Evolutionary conservation across 2,113 vertebrate species (phyloP).

Genomic region (Platichthys flesus): DNA sequence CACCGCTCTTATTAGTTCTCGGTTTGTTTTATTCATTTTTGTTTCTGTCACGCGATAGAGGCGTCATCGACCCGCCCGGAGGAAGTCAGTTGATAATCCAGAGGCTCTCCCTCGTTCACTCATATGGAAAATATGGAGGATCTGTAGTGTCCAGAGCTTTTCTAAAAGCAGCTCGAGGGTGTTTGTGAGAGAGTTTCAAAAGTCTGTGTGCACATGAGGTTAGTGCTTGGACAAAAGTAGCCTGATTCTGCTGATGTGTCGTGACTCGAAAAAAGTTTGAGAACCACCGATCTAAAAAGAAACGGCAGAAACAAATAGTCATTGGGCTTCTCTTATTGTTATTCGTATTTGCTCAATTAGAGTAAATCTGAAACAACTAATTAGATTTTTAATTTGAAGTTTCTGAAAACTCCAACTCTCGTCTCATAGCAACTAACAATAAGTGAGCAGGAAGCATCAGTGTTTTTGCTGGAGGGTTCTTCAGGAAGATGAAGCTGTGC

Average conservation of each 20-base stretch:
- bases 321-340: not conserved
- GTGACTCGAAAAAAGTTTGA: not conserved
- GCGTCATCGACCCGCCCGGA: too few relatives aligned
- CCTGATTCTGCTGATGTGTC: not conserved
- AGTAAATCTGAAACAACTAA: constrained; percentile 11
- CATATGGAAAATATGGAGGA: too few relatives aligned
- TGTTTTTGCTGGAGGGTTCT: constrained; percentile 3
- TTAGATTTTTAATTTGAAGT: constrained; percentile 36
- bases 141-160: too few relatives aligned
- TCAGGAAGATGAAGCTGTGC: not conserved
- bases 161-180: not conserved
- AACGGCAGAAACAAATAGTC: constrained; percentile 10
- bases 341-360: constrained; percentile 30
- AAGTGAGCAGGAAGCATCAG: constrained; percentile 12
- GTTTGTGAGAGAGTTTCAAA: not conserved
- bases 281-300: constrained; percentile 2
- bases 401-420: constrained; percentile 14
- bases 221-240: not conserved
- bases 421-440: constrained; percentile 42
- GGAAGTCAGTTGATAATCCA: too few relatives aligned
- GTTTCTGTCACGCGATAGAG: too few relatives aligned
- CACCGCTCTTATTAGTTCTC: too few relatives aligned
- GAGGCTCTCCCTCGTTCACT: too few relatives aligned
- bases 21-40: too few relatives aligned
- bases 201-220: too few relatives aligned